phyloP scores from a whole-genome alignment of 1,140 invertebrate species.

The Leptinotarsa lineolata region DNA sequence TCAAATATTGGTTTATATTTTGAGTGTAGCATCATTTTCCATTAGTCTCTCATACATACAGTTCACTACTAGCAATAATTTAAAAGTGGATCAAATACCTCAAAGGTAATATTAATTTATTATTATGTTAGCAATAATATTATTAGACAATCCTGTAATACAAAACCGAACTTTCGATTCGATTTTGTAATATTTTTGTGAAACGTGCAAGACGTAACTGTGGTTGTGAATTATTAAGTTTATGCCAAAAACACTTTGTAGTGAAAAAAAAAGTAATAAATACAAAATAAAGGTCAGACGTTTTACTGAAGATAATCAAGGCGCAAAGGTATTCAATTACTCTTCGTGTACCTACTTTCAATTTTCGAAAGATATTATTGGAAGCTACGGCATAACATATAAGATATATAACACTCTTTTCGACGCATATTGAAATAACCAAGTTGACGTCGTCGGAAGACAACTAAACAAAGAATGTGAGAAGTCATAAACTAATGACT shows the following conservation, averaged over 20 bases:
- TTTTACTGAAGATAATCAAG: no score
- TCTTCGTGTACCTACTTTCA: no score
- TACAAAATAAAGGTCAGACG: background rate
- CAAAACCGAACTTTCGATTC: slow-evolving; percentile 16
- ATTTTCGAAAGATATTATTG: no score
- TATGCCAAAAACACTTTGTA: slow-evolving; percentile 24
- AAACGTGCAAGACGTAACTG: slow-evolving; percentile 27
- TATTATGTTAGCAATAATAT: slow-evolving; percentile 22
- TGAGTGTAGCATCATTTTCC: no score
- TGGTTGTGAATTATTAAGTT: slow-evolving; percentile 30
- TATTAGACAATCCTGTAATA: slow-evolving; percentile 26
- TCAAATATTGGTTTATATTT: no score
- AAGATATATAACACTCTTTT: no score
- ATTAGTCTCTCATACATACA: background rate
- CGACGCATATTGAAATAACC: no score
- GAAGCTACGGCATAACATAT: no score
- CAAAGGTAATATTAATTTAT: background rate
- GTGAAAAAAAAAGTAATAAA: slow-evolving; percentile 12
- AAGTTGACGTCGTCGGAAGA: no score
- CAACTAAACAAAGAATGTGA: no score
- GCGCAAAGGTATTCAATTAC: no score
- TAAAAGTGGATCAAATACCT: background rate
- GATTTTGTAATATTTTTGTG: slow-evolving; percentile 21
- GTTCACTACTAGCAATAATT: background rate
- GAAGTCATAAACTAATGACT: no score